Conservation (phyloP, 2,113 vertebrate species). For the Stigmatopora argus region DNA sequence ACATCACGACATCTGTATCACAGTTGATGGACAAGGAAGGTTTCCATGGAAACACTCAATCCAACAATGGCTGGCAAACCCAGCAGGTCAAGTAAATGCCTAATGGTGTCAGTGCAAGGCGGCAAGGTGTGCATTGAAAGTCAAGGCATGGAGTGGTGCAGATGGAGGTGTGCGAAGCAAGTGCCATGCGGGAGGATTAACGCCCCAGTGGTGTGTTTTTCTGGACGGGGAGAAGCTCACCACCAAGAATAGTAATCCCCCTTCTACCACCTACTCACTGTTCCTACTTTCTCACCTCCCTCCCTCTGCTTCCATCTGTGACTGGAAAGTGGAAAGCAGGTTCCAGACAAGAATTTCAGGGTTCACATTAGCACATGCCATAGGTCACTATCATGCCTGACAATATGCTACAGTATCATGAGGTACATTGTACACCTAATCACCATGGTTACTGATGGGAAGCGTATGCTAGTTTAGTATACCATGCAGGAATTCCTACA, state of each 20-base stretch:
- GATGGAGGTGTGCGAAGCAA: constrained; percentile 39
- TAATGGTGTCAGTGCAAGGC: constrained; percentile 49
- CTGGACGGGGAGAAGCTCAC: constrained; percentile 43
- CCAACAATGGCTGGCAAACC: constrained; percentile 35
- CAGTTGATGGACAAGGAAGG: constrained; percentile 44
- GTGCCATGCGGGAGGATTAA: constrained; percentile 56
- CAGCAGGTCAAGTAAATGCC: constrained; percentile 42
- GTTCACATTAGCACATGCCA: constrained; percentile 27
- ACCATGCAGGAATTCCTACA: constrained; percentile 2
- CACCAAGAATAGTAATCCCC: constrained; percentile 56
- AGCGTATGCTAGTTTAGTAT: constrained; percentile 16
- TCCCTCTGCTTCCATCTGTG: not conserved
- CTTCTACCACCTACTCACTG: constrained; percentile 39
- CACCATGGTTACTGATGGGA: constrained; percentile 13
- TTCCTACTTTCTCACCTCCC: constrained; percentile 14
- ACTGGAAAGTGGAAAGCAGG: constrained; percentile 24
- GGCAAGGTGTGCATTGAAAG: constrained; percentile 47
- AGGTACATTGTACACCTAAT: constrained; percentile 1
- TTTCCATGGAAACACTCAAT: constrained; percentile 50
- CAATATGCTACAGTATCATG: constrained; percentile 8
- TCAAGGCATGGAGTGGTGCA: constrained; percentile 46
- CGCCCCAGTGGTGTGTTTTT: constrained; percentile 48
- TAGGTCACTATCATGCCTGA: constrained; percentile 23
- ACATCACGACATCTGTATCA: constrained; percentile 32
- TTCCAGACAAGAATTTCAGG: constrained; percentile 1